Conservation (phyloP, 2,113 vertebrate genomes). For the Petroica traversi region DNA sequence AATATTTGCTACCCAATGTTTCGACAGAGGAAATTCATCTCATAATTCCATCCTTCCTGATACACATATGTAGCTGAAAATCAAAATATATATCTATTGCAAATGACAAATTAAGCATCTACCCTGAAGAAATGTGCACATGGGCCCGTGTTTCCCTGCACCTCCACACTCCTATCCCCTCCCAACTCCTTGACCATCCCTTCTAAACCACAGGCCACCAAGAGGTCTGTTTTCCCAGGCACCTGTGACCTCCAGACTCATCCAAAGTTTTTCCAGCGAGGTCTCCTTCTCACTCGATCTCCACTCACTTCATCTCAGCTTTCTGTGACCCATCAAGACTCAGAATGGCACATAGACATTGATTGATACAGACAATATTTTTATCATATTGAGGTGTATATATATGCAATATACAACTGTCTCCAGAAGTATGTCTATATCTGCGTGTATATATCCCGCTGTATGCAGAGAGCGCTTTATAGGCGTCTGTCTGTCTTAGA, state of each 20-base stretch:
- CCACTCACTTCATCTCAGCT: neutral
- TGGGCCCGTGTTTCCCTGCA: rapidly evolving
- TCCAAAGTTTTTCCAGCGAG: neutral
- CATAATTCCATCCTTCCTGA: neutral
- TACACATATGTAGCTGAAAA: neutral
- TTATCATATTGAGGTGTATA: neutral
- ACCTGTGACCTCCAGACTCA: neutral
- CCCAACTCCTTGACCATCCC: neutral
- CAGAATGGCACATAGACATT: too few species aligned
- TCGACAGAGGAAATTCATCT: neutral
- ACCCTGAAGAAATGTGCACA: neutral
- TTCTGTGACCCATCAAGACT: neutral
- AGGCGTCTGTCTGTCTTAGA: neutral
- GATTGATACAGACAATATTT: neutral
- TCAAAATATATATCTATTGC: neutral
- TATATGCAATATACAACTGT: neutral
- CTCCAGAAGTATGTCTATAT: neutral
- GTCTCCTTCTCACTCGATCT: neutral
- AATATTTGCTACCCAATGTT: neutral
- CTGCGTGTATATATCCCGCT: too few species aligned
- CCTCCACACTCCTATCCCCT: neutral
- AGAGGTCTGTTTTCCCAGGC: neutral
- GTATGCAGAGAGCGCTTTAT: neutral
- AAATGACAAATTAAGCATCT: neutral
- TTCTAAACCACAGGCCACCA: neutral